Evolutionary conservation across 2,888 invertebrate species (phyloP).

Genomic region (Mimachlamys varia): DNA sequence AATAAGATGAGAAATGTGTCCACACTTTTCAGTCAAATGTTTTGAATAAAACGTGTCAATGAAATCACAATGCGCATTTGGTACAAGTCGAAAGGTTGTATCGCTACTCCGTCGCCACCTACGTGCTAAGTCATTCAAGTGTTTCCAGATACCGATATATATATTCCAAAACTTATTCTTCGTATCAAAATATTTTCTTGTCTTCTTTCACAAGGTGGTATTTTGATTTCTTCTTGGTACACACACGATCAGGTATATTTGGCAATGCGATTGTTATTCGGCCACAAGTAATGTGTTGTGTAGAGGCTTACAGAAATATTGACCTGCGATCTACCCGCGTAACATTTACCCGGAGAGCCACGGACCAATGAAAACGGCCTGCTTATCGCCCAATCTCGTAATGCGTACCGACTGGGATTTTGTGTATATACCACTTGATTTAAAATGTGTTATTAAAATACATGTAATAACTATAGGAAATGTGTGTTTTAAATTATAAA

Average conservation of each 20-base stretch:
- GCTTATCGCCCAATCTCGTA: background rate
- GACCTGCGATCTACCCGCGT: background rate
- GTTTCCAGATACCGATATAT: background rate
- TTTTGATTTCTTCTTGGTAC: slow-evolving; percentile 1
- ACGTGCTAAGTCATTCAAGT: background rate
- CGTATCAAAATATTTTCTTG: background rate
- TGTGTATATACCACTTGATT: background rate
- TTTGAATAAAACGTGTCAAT: background rate
- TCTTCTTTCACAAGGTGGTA: background rate
- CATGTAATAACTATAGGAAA: background rate
- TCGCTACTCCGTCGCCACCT: background rate
- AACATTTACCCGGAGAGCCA: background rate
- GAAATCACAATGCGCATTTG: background rate
- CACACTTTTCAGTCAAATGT: background rate
- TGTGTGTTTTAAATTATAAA: background rate
- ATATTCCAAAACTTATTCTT: background rate
- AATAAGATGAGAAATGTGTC: background rate
- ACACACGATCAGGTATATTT: slow-evolving; percentile 11
- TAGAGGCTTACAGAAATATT: background rate
- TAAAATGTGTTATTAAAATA: background rate
- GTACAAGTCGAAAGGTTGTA: background rate
- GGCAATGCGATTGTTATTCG: background rate
- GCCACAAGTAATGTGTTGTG: background rate
- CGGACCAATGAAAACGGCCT: background rate
- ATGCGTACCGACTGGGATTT: background rate